A percentile compares a stretch with the other conserved stretches of the same genome.
Conservation (phyloP, 1,140 invertebrate species). For the Trachymyrmex cornetzi region DNA sequence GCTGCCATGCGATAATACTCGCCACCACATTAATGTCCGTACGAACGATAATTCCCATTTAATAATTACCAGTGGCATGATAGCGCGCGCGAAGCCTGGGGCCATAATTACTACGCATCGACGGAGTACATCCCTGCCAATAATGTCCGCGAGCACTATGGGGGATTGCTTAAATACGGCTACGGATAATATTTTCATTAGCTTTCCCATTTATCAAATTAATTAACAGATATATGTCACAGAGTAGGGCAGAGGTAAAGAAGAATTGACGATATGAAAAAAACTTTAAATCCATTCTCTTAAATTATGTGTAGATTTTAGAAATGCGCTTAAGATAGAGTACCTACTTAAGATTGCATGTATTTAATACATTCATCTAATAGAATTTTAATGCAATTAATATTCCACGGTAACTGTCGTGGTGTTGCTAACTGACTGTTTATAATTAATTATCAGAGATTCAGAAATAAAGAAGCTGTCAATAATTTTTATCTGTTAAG, state of each 20-base stretch:
- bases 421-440: not conserved
- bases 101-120: conserved; percentile 74
- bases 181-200: conserved; percentile 76
- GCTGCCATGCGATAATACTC: conserved; percentile 74
- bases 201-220: conserved; percentile 66
- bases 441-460: not conserved
- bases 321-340: not conserved
- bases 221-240: conserved; percentile 58
- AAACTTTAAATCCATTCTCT: not conserved
- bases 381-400: not conserved
- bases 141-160: conserved; percentile 74
- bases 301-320: not conserved
- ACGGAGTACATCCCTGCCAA: conserved; percentile 75
- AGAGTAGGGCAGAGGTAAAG: not conserved
- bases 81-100: conserved; percentile 71
- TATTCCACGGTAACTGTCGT: not conserved
- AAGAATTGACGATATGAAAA: not conserved
- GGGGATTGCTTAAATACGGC: conserved; percentile 71
- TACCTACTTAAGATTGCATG: not conserved
- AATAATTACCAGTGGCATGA: conserved; percentile 75
- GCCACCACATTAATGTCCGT: conserved; percentile 73
- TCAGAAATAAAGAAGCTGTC: not conserved
- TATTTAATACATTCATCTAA: not conserved
- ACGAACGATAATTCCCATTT: conserved; percentile 75
- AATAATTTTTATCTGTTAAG: not conserved